Evolutionary conservation across 2,797 vertebrate species (phyloP).

Genomic region (Danio aesculapii): DNA sequence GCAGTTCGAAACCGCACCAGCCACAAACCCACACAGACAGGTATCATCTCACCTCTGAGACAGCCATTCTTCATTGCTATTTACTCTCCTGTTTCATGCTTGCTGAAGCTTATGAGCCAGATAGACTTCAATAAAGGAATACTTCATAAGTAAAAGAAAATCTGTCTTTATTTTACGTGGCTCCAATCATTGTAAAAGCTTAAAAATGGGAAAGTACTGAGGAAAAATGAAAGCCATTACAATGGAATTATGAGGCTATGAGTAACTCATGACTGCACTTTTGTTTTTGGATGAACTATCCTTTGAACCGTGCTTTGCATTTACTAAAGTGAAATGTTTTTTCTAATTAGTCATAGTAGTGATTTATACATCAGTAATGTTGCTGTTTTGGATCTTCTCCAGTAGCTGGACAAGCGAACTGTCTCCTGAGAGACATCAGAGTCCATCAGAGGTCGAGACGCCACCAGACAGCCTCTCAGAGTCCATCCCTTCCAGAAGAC

Average conservation of each 20-base stretch:
- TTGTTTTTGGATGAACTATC: background rate
- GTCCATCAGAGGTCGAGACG: constrained; percentile 70
- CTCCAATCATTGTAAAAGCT: background rate
- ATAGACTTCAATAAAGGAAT: background rate
- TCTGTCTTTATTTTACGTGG: background rate
- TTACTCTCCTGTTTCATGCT: background rate
- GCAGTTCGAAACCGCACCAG: constrained; percentile 73
- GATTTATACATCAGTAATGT: constrained; percentile 14
- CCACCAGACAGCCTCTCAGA: constrained; percentile 83
- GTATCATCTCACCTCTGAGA: constrained; percentile 67
- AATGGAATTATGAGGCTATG: background rate
- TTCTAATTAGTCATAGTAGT: constrained; percentile 15
- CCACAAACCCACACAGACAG: constrained; percentile 79
- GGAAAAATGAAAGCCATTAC: background rate
- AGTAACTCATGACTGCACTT: background rate
- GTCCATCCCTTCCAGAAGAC: constrained; percentile 82
- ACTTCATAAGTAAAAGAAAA: background rate
- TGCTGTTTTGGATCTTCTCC: constrained; percentile 26
- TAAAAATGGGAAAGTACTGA: background rate
- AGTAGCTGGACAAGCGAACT: constrained; percentile 78
- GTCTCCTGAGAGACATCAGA: constrained; percentile 60
- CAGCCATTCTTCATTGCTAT: background rate
- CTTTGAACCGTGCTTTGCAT: background rate
- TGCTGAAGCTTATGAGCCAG: constrained; percentile 9
- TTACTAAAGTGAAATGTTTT: constrained; percentile 13